Conservation (phyloP, 2,888 invertebrate genomes). For the Sylvicola cinctus region DNA sequence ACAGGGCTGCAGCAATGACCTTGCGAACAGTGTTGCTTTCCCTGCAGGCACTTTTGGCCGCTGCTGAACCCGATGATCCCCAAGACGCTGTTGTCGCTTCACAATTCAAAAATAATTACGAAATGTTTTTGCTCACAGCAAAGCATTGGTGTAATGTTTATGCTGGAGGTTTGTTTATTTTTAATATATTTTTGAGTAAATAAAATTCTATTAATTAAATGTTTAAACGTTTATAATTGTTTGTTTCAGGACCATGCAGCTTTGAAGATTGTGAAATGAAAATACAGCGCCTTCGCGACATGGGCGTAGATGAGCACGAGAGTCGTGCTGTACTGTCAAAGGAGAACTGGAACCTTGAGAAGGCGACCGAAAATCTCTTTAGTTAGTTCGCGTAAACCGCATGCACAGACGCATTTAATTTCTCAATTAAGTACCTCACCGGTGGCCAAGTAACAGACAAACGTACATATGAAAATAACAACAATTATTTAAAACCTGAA, state of each 20-base stretch:
- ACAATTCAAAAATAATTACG: slow-evolving; percentile 78
- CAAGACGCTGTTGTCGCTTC: slow-evolving; percentile 95
- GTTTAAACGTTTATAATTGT: background rate
- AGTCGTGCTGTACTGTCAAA: slow-evolving; percentile 80
- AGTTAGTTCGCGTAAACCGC: slow-evolving; percentile 44
- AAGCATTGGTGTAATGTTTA: slow-evolving; percentile 91
- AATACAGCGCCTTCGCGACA: slow-evolving; percentile 72
- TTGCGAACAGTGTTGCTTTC: slow-evolving; percentile 87
- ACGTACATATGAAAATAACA: too few species aligned
- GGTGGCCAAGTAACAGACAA: too few species aligned
- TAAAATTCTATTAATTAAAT: slow-evolving; percentile 1
- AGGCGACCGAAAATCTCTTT: slow-evolving; percentile 76
- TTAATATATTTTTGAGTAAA: slow-evolving; percentile 8
- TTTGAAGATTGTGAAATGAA: slow-evolving; percentile 69
- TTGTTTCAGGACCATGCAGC: slow-evolving; percentile 39
- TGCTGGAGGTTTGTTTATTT: slow-evolving; percentile 48
- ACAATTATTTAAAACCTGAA: too few species aligned
- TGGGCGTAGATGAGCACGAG: slow-evolving; percentile 84
- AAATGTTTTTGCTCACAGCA: slow-evolving; percentile 79
- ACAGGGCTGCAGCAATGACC: slow-evolving; percentile 95
- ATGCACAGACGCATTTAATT: too few species aligned
- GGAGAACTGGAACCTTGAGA: slow-evolving; percentile 80
- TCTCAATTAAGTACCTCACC: too few species aligned
- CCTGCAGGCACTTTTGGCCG: slow-evolving; percentile 81
- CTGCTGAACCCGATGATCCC: slow-evolving; percentile 84